phyloP scores from a whole-genome alignment of 2,113 vertebrate genomes.

The Catharus fuscescens region DNA sequence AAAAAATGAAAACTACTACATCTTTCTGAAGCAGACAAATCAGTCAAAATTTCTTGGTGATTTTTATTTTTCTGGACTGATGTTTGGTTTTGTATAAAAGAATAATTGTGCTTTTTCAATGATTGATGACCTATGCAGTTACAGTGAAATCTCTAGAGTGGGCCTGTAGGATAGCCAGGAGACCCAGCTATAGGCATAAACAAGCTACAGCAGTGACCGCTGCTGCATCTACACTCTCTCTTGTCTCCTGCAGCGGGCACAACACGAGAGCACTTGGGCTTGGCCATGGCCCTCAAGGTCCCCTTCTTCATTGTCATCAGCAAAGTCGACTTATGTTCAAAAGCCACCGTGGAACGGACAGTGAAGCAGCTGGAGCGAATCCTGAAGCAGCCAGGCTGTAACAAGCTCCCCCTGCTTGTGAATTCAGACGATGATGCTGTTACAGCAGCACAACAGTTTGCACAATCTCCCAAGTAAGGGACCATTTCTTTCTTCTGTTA shows the following conservation, averaged over 20 bases:
- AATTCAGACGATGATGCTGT: conserved; percentile 90
- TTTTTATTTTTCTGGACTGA: not conserved
- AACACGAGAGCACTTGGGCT: conserved; percentile 92
- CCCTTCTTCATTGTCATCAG: conserved; percentile 98
- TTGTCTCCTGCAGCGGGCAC: conserved; percentile 86
- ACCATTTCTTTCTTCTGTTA: not conserved
- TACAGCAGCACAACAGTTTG: conserved; percentile 94
- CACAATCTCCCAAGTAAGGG: conserved; percentile 92
- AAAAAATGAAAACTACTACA: not conserved
- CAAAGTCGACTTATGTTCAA: conserved; percentile 94
- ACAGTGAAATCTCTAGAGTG: not conserved
- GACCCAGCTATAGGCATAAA: not conserved
- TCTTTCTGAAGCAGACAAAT: not conserved
- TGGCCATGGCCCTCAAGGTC: conserved; percentile 96
- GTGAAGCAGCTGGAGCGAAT: conserved; percentile 93
- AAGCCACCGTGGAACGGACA: conserved; percentile 91
- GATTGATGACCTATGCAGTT: not conserved
- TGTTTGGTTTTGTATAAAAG: not conserved
- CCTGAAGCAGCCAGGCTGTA: conserved; percentile 96
- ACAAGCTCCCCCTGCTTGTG: conserved; percentile 93
- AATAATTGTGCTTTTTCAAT: not conserved
- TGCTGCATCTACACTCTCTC: not conserved
- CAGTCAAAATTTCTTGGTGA: not conserved
- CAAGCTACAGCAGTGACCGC: not conserved
- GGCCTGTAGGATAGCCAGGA: not conserved